A percentile compares a stretch with the other conserved stretches of the same genome.
phyloP scores from a whole-genome alignment of 2,113 vertebrate genomes.

The Promerops cafer region DNA sequence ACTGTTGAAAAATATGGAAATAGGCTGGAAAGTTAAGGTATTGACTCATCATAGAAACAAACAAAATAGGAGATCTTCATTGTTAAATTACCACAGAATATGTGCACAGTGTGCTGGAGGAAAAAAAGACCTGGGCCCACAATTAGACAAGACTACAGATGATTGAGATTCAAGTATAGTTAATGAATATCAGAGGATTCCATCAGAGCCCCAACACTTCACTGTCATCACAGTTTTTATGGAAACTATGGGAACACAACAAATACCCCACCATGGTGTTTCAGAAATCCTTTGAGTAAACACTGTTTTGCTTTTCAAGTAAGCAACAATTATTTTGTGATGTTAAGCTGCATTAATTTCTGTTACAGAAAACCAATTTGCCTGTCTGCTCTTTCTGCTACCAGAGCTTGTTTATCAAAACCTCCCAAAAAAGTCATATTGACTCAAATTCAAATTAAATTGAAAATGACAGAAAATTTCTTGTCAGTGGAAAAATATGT shows the following conservation, averaged over 20 bases:
- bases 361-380: background rate
- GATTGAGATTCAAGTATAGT: background rate
- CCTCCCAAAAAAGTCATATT: background rate
- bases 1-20: background rate
- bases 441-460: background rate
- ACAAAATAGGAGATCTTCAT: background rate
- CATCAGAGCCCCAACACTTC: background rate
- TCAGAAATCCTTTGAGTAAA: background rate
- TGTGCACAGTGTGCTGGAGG: background rate
- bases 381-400: background rate
- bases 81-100: background rate
- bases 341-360: background rate
- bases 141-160: background rate
- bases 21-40: background rate
- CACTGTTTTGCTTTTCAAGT: background rate
- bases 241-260: background rate
- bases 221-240: background rate
- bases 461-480: background rate
- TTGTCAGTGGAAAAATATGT: background rate
- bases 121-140: background rate
- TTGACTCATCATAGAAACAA: background rate
- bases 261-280: background rate
- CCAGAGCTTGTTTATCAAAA: background rate
- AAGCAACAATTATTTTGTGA: background rate
- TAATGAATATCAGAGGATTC: background rate